Evolutionary conservation across 2,888 invertebrate genomes (phyloP).

Genomic region (Drosophila eohydei): DNA sequence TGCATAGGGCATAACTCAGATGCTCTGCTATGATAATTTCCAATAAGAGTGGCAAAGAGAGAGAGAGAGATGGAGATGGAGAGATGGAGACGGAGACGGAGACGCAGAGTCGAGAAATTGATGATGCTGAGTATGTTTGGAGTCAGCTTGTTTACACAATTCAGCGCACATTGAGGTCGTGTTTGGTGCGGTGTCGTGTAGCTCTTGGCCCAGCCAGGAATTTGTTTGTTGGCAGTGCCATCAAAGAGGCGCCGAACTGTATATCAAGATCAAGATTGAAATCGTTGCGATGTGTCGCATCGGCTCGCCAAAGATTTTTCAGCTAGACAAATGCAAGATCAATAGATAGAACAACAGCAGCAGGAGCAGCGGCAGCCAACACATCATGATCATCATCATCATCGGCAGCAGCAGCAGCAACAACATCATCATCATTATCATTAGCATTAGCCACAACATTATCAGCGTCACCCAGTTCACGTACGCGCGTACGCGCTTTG

Average conservation of each 20-base stretch:
- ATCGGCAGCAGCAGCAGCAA: constrained; percentile 7
- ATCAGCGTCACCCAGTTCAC: constrained; percentile 73
- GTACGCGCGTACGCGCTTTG: constrained; percentile 67
- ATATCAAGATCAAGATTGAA: constrained; percentile 81
- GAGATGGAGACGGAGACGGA: neutral
- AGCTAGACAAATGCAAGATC: constrained; percentile 61
- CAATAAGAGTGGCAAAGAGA: constrained; percentile 57
- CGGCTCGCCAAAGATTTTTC: constrained; percentile 43
- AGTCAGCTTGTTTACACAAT: constrained; percentile 85
- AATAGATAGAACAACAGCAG: constrained; percentile 41
- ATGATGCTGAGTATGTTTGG: constrained; percentile 83
- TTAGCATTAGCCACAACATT: constrained; percentile 22
- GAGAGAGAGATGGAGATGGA: neutral
- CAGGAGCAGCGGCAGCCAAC: constrained; percentile 15
- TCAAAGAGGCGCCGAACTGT: constrained; percentile 79
- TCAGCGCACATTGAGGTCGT: constrained; percentile 84
- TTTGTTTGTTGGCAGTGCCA: constrained; percentile 70
- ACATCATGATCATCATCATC: constrained; percentile 25
- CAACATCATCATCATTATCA: constrained; percentile 24
- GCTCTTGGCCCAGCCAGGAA: constrained; percentile 63
- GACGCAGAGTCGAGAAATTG: constrained; percentile 71
- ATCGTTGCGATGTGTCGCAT: constrained; percentile 67
- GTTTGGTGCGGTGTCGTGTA: constrained; percentile 43
- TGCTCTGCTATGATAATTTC: constrained; percentile 82
- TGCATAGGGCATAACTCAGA: constrained; percentile 81